phyloP scores from a whole-genome alignment of 2,113 vertebrate species.

The Mola mola region DNA sequence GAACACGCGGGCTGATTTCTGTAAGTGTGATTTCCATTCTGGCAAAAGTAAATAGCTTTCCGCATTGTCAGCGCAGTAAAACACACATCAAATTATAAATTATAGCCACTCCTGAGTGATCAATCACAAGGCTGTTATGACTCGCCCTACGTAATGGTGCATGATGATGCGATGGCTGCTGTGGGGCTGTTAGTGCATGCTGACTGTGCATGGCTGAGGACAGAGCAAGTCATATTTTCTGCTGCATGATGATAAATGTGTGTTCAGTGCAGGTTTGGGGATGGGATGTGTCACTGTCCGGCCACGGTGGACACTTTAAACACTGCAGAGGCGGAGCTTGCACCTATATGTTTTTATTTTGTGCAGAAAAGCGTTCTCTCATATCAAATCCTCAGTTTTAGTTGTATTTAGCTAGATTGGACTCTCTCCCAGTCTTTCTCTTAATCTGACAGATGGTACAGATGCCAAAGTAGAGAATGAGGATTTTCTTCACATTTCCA shows the following conservation, averaged over 20 bases:
- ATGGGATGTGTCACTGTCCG: no score
- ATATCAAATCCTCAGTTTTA: neutral
- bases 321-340: neutral
- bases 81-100: slow-evolving; percentile 31
- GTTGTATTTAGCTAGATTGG: no score
- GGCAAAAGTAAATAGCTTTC: slow-evolving; percentile 18
- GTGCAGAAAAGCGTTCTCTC: neutral
- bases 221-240: slow-evolving; percentile 8
- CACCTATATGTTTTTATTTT: neutral
- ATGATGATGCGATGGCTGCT: slow-evolving; percentile 53
- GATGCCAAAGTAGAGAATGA: no score
- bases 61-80: slow-evolving; percentile 28
- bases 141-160: slow-evolving; percentile 46
- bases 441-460: neutral
- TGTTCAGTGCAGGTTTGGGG: slow-evolving; percentile 11
- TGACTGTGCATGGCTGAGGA: slow-evolving; percentile 47
- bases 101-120: slow-evolving; percentile 18
- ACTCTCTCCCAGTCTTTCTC: no score
- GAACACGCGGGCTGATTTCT: no score
- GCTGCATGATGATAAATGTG: slow-evolving; percentile 5
- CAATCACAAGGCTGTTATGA: slow-evolving; percentile 52
- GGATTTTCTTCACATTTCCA: no score
- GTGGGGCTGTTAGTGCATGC: slow-evolving; percentile 42
- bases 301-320: no score
- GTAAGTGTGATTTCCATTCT: slow-evolving; percentile 8